phyloP scores from a whole-genome alignment of 2,888 invertebrate genomes.

The Strigamia crassipes region DNA sequence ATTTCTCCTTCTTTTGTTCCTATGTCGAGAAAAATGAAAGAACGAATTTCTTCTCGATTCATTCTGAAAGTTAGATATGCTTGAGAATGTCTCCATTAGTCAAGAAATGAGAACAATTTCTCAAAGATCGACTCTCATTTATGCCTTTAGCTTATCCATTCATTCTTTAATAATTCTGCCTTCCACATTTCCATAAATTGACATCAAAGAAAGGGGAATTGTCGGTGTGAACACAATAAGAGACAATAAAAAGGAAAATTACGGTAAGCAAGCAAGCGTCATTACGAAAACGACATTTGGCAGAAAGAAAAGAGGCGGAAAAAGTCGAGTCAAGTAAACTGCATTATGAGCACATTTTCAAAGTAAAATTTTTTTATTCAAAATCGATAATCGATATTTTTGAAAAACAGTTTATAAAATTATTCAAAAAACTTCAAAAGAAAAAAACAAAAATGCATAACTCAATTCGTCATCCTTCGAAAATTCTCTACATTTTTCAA shows the following conservation, averaged over 20 bases:
- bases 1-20: not conserved
- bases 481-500: not conserved
- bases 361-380: not conserved
- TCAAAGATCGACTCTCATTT: not conserved
- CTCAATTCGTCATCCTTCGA: not conserved
- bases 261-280: not conserved
- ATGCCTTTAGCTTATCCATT: not conserved
- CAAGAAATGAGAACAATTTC: not conserved
- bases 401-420: not conserved
- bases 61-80: not conserved
- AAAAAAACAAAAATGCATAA: not conserved
- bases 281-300: not conserved
- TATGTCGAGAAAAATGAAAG: not conserved
- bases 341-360: not conserved
- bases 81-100: not conserved
- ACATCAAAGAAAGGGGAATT: not conserved
- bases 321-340: not conserved
- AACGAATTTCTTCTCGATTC: not conserved
- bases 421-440: too few relatives aligned
- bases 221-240: not conserved
- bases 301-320: not conserved
- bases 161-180: not conserved
- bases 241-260: not conserved
- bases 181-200: not conserved
- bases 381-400: constrained; percentile 2